Percentiles rank a stretch among this genome's conserved stretches.
Conservation (phyloP, 2,888 invertebrate species). For the Stenolophus ochropezus region DNA sequence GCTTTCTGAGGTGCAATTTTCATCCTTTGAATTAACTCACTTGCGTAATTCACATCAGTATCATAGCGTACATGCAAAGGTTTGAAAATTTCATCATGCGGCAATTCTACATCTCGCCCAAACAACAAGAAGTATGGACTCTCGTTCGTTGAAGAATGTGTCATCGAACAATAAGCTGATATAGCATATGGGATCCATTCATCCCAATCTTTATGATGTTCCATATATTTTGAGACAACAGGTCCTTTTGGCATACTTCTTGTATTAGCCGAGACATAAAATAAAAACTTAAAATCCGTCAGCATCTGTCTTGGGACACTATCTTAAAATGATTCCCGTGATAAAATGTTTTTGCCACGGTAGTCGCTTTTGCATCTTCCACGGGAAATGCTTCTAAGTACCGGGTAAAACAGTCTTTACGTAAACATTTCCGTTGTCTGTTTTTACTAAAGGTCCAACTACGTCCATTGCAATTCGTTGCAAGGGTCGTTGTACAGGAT, state of each 20-base stretch:
- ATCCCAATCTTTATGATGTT: conserved; percentile 28
- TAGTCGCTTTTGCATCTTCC: conserved; percentile 63
- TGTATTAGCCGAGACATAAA: conserved; percentile 43
- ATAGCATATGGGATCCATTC: conserved; percentile 46
- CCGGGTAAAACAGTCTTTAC: conserved; percentile 61
- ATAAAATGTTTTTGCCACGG: conserved; percentile 63
- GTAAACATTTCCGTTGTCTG: neutral
- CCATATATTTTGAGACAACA: conserved; percentile 22
- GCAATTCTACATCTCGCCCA: conserved; percentile 26
- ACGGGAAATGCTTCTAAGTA: conserved; percentile 64
- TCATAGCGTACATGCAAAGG: neutral
- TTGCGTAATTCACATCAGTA: conserved; percentile 1
- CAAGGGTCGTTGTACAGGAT: too few species aligned
- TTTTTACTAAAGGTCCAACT: too few species aligned
- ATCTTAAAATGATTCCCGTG: too few species aligned
- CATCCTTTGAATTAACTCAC: conserved; percentile 19
- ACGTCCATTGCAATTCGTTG: too few species aligned
- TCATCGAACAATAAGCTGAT: conserved; percentile 32
- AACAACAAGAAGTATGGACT: conserved; percentile 42
- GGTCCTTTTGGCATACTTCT: conserved; percentile 37
- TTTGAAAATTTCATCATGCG: conserved; percentile 17
- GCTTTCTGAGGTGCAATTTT: conserved; percentile 42
- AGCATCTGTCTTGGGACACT: conserved; percentile 40
- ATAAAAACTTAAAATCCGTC: conserved; percentile 45
- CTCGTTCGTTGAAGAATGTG: neutral